phyloP scores from a whole-genome alignment of 2,888 invertebrate species.

The Tanypteryx hageni region DNA sequence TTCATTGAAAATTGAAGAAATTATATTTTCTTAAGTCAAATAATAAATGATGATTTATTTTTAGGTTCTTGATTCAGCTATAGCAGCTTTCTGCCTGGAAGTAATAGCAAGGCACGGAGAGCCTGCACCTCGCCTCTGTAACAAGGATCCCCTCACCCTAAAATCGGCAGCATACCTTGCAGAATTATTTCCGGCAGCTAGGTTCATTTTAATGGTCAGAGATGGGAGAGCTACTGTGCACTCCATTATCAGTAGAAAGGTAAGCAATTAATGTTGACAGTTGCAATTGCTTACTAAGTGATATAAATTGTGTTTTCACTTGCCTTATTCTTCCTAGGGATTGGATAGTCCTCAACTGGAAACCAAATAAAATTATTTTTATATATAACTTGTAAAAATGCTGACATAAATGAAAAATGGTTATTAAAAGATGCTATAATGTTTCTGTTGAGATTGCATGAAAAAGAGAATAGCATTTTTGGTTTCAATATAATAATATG shows the following conservation, averaged over 20 bases:
- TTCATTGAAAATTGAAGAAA: too few species aligned
- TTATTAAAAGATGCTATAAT: too few species aligned
- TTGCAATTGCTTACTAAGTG: not conserved
- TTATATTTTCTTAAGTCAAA: too few species aligned
- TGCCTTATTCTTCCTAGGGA: too few species aligned
- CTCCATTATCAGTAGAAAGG: conserved; percentile 97
- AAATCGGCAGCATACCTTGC: conserved; percentile 97
- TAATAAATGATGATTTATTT: conserved; percentile 62
- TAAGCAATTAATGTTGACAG: conserved; percentile 72
- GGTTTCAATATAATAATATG: too few species aligned
- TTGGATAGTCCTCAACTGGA: too few species aligned
- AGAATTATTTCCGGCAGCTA: conserved; percentile 97
- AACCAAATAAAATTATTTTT: too few species aligned
- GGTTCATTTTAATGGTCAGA: conserved; percentile 98
- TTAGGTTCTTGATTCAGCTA: conserved; percentile 93
- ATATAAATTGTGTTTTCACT: conserved; percentile 21
- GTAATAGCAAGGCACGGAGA: conserved; percentile 98
- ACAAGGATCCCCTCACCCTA: conserved; percentile 98
- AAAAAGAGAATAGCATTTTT: too few species aligned
- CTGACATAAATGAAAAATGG: too few species aligned
- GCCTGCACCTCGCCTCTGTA: conserved; percentile 95
- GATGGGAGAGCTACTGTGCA: conserved; percentile 99
- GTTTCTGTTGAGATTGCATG: too few species aligned
- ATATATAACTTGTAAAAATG: too few species aligned
- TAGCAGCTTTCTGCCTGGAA: conserved; percentile 97